Conservation (phyloP, 2,113 vertebrate species). For the Centropus unirufus region DNA sequence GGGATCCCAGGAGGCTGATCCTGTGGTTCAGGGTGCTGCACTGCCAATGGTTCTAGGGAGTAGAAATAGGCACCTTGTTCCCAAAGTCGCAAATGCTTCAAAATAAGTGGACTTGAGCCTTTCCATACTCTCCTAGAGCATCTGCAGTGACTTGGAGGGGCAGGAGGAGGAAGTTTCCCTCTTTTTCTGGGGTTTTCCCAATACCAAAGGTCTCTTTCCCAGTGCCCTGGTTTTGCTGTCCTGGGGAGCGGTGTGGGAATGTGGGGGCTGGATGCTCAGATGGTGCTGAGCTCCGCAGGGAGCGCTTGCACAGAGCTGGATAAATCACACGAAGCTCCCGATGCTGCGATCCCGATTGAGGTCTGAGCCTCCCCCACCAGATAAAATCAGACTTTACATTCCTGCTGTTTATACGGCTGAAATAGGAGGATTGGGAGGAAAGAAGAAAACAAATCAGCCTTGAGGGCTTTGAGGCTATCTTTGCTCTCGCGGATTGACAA, state of each 20-base stretch:
- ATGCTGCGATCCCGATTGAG: fast-evolving
- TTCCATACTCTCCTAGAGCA: not conserved
- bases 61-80: fast-evolving
- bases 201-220: fast-evolving
- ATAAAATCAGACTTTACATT: not conserved
- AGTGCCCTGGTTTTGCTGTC: fast-evolving
- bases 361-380: not conserved
- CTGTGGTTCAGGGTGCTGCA: fast-evolving
- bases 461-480: fast-evolving
- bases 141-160: not conserved
- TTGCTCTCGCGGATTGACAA: fast-evolving
- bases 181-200: not conserved
- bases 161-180: not conserved
- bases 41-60: fast-evolving
- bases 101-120: not conserved
- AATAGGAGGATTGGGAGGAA: not conserved
- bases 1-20: not conserved
- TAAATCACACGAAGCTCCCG: fast-evolving
- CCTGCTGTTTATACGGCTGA: not conserved
- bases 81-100: not conserved
- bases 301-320: not conserved
- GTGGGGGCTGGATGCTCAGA: not conserved
- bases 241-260: not conserved
- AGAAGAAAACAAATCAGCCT: too few relatives aligned
- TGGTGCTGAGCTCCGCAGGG: fast-evolving